Base-by-base conservation (phyloP, 2,797 vertebrate species). In the Neosilurus hyrtlii region DNA sequence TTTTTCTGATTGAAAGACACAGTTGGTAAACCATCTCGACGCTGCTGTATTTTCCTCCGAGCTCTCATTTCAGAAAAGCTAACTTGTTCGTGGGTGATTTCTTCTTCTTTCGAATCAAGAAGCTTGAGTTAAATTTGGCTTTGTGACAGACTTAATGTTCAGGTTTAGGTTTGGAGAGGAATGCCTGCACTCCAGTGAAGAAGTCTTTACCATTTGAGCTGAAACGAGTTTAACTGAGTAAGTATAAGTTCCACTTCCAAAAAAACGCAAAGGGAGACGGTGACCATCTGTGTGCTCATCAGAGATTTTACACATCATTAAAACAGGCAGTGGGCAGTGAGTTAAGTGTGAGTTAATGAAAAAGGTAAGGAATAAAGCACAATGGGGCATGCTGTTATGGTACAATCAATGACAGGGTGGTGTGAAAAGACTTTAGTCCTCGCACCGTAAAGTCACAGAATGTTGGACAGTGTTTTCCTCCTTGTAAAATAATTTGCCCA, bases 291-390 rank as follows among this genome's bases (percentile, higher is more conserved):
- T 49, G 75, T 2, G 59, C 75, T 51, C 75, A 26, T 78, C n/a
- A 24, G 75, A 51, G 59, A 63, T 63, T 63, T 78, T 78, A 63
- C 37, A 78, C n/a, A 4, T 18, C 75, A 51, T 78, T 63, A 77
- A 63, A 77, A 77, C 49, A 49, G 15, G 75, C 75, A 78, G 12
- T 63, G 43, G 0, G 22, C 59, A 49, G 22, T 11, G 37, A 78
- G 10, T 59, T 59, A 75, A 37, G 54, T 22, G 73, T 9, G 54
- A 37, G 61, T 63, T 63, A 51, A 78, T 63, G 75, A 78, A 78
- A 78, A 49, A 63, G 49, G 59, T 51, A 63, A 16, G 59, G 75
- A 63, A 78, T 78, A 78, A 78, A 78, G 63, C 37, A 78, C 57
- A 77, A 77, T 26, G 75, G 57, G 56, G 74, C 74, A 3, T 62